Percentiles rank a stretch among this genome's conserved stretches.
Evolutionary conservation across 2,797 vertebrate genomes (phyloP).

Genomic region (Anabas testudineus): DNA sequence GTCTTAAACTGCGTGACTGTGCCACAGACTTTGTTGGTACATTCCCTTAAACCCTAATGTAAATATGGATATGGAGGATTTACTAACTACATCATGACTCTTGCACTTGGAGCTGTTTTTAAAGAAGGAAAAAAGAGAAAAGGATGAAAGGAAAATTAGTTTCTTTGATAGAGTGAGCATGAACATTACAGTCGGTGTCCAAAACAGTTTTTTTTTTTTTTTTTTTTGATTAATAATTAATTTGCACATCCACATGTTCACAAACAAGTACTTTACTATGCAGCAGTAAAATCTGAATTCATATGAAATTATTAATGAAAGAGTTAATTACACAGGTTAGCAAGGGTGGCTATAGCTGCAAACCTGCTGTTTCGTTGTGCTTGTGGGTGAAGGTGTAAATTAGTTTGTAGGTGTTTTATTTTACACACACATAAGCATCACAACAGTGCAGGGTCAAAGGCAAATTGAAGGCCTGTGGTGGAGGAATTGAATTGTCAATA

Average conservation of each 20-base stretch:
- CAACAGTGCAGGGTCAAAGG: slow-evolving; percentile 37
- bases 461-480: slow-evolving; percentile 53
- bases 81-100: not conserved
- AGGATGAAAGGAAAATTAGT: slow-evolving; percentile 5
- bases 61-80: not conserved
- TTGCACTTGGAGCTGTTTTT: slow-evolving; percentile 22
- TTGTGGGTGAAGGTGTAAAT: not conserved
- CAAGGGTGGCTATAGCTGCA: not conserved
- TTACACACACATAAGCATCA: slow-evolving; percentile 19
- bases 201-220: slow-evolving; percentile 7
- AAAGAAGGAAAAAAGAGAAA: slow-evolving; percentile 30
- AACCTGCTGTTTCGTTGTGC: not conserved
- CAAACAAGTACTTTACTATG: not conserved
- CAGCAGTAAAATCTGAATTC: slow-evolving; percentile 7
- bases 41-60: not conserved
- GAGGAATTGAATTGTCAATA: slow-evolving; percentile 69
- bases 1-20: slow-evolving; percentile 10
- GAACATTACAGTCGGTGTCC: slow-evolving; percentile 24
- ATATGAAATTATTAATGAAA: slow-evolving; percentile 16
- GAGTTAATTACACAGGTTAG: slow-evolving; percentile 16
- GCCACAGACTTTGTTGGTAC: slow-evolving; percentile 6
- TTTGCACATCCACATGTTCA: not conserved
- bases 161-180: slow-evolving; percentile 10
- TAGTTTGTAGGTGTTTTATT: slow-evolving; percentile 8
- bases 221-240: slow-evolving; percentile 42